A percentile compares a stretch with the other conserved stretches of the same genome.
Conservation (phyloP, 2,888 invertebrate genomes). For the Drosophila merina region DNA sequence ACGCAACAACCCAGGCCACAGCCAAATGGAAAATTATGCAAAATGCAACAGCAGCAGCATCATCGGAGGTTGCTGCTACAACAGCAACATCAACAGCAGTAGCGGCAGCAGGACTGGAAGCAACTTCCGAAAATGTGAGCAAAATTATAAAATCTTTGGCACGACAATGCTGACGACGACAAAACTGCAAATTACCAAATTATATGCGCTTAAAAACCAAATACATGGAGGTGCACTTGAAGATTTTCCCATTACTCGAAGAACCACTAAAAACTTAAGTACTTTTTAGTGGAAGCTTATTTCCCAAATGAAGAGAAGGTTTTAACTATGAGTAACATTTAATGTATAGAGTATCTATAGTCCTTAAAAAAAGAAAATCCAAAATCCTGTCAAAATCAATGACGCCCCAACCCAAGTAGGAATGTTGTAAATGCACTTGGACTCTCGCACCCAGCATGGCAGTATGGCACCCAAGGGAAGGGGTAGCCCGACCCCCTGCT, state of each 20-base stretch:
- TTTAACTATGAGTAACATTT: neutral
- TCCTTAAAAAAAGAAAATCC: neutral
- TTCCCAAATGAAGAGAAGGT: no score
- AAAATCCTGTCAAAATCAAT: slow-evolving; percentile 8
- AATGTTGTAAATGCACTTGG: slow-evolving; percentile 30
- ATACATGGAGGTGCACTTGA: slow-evolving; percentile 10
- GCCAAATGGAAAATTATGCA: slow-evolving; percentile 77
- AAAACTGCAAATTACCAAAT: slow-evolving; percentile 78
- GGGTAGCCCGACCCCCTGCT: slow-evolving; percentile 25
- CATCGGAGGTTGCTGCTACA: neutral
- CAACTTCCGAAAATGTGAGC: slow-evolving; percentile 70
- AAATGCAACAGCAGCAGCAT: slow-evolving; percentile 55
- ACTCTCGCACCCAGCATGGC: slow-evolving; percentile 65
- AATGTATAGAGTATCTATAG: neutral
- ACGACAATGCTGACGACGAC: slow-evolving; percentile 68
- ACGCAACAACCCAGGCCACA: slow-evolving; percentile 54
- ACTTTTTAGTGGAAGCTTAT: neutral
- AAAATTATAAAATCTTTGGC: slow-evolving; percentile 78
- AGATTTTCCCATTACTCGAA: no score
- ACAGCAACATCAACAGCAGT: slow-evolving; percentile 13
- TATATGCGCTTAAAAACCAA: slow-evolving; percentile 60
- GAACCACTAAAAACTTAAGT: neutral
- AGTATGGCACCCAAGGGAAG: slow-evolving; percentile 49
- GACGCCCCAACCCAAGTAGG: slow-evolving; percentile 15
- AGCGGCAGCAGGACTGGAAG: slow-evolving; percentile 34